Conservation (phyloP, 2,888 invertebrate genomes). For the Melanargia galathea region DNA sequence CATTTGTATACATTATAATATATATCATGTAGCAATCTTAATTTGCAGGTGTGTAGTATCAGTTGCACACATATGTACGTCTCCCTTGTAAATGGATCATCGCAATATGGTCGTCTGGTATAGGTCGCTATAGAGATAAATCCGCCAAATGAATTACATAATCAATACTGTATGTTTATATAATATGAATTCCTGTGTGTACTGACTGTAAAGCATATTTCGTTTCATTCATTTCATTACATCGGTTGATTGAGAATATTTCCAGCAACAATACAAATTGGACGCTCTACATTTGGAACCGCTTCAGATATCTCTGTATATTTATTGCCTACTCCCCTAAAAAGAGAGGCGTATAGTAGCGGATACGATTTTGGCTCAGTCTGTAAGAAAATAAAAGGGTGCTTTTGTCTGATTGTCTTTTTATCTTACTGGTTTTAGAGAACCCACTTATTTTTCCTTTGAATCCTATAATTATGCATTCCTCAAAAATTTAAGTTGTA, state of each 20-base stretch:
- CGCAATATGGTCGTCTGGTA: no score
- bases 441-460: neutral
- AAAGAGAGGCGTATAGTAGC: slow-evolving; percentile 20
- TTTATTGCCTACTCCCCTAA: slow-evolving; percentile 22
- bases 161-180: neutral
- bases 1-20: no score
- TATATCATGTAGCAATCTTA: no score
- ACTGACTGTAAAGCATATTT: neutral
- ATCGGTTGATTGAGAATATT: neutral
- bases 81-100: no score
- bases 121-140: no score
- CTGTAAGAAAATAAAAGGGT: slow-evolving; percentile 24
- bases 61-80: no score
- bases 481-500: neutral
- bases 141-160: no score
- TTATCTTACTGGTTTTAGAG: slow-evolving; percentile 1
- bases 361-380: slow-evolving; percentile 21
- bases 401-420: slow-evolving; percentile 20
- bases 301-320: slow-evolving; percentile 15
- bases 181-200: neutral
- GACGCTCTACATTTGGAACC: slow-evolving; percentile 2
- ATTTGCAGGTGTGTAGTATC: no score
- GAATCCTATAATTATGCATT: neutral
- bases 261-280: slow-evolving; percentile 5
- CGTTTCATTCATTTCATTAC: neutral